Evolutionary conservation across 2,888 invertebrate genomes (phyloP).

Genomic region (Drosophila demipolita): DNA sequence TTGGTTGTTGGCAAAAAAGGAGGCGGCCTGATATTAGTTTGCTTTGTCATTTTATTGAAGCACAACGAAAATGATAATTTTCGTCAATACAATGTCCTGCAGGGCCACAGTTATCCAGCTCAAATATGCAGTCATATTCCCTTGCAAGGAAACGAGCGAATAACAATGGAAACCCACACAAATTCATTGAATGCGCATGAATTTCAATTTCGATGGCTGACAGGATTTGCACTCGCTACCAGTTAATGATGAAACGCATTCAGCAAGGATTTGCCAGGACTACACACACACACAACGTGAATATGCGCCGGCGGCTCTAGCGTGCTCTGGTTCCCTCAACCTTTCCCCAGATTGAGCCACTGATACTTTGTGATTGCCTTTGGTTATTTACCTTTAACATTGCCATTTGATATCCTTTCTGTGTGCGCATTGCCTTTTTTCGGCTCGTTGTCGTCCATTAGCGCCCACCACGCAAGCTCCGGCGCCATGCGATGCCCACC

Average conservation of each 20-base stretch:
- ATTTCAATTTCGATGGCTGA: conserved; percentile 67
- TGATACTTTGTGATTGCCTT: conserved; percentile 69
- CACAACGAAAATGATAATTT: conserved; percentile 78
- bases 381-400: conserved; percentile 76
- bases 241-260: conserved; percentile 73
- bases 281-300: conserved; percentile 23
- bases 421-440: conserved; percentile 6
- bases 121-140: conserved; percentile 35
- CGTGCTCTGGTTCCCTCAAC: background rate
- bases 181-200: conserved; percentile 68
- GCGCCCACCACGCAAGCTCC: conserved; percentile 43
- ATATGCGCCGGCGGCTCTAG: conserved; percentile 47
- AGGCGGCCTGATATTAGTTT: conserved; percentile 64
- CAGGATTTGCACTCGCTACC: conserved; percentile 60
- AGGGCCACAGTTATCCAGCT: conserved; percentile 21
- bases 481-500: conserved; percentile 13
- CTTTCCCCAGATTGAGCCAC: conserved; percentile 25
- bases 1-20: background rate
- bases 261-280: conserved; percentile 30
- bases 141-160: conserved; percentile 27
- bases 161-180: conserved; percentile 40
- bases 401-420: conserved; percentile 67
- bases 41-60: conserved; percentile 78
- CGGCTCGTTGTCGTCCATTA: conserved; percentile 59
- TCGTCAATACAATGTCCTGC: conserved; percentile 63